Evolutionary conservation across 1,140 invertebrate species (phyloP).

Genomic region (Geopemphigus sp.): DNA sequence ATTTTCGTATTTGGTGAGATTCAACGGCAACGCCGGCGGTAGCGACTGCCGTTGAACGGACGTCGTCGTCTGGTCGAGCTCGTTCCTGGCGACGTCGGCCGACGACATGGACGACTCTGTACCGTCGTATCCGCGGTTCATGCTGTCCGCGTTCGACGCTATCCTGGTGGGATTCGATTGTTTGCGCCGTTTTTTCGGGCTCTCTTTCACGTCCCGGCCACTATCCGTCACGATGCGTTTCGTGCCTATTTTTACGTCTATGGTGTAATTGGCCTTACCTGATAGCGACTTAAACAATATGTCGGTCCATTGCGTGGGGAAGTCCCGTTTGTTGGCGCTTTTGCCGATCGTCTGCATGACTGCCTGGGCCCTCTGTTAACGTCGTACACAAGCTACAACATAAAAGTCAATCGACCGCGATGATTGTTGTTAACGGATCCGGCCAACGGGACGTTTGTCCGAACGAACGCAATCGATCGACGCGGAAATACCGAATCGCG

Average conservation of each 20-base stretch:
- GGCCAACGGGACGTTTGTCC: too few species aligned
- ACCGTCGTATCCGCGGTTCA: background rate
- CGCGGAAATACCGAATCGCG: too few species aligned
- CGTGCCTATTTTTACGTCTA: slow-evolving; percentile 42
- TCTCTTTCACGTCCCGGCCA: background rate
- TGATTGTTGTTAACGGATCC: too few species aligned
- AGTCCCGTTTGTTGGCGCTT: slow-evolving; percentile 18
- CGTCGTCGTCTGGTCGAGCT: background rate
- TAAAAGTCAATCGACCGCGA: background rate
- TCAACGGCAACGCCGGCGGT: background rate
- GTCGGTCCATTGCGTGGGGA: slow-evolving; percentile 30
- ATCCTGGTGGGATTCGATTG: slow-evolving; percentile 54
- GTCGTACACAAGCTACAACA: background rate
- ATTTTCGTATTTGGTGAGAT: background rate
- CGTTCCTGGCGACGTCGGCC: background rate
- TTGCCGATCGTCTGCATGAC: slow-evolving; percentile 33
- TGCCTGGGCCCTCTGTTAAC: background rate
- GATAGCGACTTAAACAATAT: slow-evolving; percentile 40
- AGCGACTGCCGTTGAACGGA: background rate
- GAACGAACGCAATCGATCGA: too few species aligned
- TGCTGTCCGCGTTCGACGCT: slow-evolving; percentile 49
- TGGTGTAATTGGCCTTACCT: slow-evolving; percentile 30
- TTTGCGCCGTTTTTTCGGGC: slow-evolving; percentile 53
- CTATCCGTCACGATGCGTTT: slow-evolving; percentile 2
- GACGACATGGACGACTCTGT: background rate